Percentiles rank a stretch among this genome's conserved stretches.
These are phyloP conservation scores for Percina caprodes DNA, from an alignment of 2,113 vertebrate species.

Conservation along the genomic window DNA sequence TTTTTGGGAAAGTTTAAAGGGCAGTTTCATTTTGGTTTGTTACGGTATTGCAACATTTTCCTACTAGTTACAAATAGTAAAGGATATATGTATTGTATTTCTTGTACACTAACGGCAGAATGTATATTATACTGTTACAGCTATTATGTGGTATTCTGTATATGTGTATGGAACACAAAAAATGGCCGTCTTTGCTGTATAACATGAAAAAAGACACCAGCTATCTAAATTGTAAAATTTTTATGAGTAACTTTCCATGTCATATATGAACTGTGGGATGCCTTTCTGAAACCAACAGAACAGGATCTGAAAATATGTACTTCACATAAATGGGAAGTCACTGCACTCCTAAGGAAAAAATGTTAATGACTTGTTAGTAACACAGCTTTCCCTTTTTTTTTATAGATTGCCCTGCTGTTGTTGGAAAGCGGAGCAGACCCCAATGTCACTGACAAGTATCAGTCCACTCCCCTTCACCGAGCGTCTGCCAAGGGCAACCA, in stretches of 20 bases:
- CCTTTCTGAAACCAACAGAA: neutral
- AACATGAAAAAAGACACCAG: neutral
- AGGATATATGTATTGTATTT: neutral
- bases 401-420: constrained; percentile 92
- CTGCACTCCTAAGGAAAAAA: too few relatives aligned
- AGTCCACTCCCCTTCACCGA: constrained; percentile 93
- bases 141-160: neutral
- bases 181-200: neutral
- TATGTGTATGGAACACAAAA: neutral
- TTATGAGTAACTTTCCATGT: neutral
- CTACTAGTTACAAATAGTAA: neutral
- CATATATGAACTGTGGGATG: too few relatives aligned
- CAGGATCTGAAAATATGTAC: neutral
- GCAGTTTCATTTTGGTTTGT: neutral
- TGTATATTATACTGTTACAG: neutral
- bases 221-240: neutral
- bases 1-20: neutral
- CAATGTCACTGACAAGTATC: constrained; percentile 90
- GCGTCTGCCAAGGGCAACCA: constrained; percentile 95
- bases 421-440: constrained; percentile 93
- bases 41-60: neutral
- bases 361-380: neutral
- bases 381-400: neutral
- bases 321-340: neutral
- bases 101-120: too few relatives aligned